Conservation (phyloP, 2,113 vertebrate species). For the Solea senegalensis region DNA sequence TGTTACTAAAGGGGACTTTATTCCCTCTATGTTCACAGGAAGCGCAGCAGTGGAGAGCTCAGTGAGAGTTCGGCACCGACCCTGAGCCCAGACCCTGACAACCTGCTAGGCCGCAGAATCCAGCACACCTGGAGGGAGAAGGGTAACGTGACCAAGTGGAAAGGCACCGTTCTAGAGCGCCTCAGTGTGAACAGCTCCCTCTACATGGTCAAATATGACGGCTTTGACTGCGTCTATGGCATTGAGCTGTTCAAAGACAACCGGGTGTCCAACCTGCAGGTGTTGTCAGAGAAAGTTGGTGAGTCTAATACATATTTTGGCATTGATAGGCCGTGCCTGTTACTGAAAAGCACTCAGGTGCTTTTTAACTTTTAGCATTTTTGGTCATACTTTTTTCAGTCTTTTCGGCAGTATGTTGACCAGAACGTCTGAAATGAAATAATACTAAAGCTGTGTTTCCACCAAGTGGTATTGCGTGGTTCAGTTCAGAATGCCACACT, state of each 20-base stretch:
- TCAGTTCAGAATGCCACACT: too few species aligned
- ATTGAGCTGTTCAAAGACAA: slow-evolving; percentile 86
- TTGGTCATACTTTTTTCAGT: not conserved
- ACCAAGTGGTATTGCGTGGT: too few species aligned
- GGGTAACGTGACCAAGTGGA: slow-evolving; percentile 84
- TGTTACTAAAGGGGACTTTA: not conserved
- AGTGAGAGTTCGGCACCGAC: slow-evolving; percentile 74
- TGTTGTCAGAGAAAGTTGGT: slow-evolving; percentile 84
- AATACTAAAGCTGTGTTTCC: too few species aligned
- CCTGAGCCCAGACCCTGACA: slow-evolving; percentile 80
- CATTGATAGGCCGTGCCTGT: not conserved
- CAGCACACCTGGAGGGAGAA: slow-evolving; percentile 86
- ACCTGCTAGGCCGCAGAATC: slow-evolving; percentile 82
- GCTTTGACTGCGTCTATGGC: slow-evolving; percentile 85
- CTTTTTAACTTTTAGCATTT: too few species aligned
- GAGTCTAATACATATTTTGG: slow-evolving; percentile 43
- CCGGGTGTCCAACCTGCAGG: slow-evolving; percentile 82
- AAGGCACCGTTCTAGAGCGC: slow-evolving; percentile 85
- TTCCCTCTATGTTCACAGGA: slow-evolving; percentile 61
- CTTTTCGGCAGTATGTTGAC: not conserved
- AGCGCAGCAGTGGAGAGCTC: slow-evolving; percentile 85
- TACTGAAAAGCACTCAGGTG: not conserved
- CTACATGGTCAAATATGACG: slow-evolving; percentile 87
- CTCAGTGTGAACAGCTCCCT: slow-evolving; percentile 81
- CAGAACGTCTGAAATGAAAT: not conserved